These are phyloP conservation scores for Sinosuthora webbiana DNA, from an alignment of 2,113 vertebrate species.

Conservation along the genomic window DNA sequence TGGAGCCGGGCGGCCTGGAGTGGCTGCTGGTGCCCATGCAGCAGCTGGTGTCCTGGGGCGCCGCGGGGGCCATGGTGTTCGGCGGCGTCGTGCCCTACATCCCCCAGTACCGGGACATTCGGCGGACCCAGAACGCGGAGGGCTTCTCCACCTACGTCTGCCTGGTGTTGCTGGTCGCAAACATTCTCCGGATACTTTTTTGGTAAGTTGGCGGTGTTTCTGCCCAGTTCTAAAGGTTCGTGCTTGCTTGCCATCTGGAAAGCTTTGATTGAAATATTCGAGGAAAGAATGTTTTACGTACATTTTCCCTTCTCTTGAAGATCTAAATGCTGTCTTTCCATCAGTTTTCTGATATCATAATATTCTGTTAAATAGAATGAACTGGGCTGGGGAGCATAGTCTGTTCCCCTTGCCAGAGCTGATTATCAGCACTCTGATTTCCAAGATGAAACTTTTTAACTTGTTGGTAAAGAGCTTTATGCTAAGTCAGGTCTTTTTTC, in stretches of 20 bases:
- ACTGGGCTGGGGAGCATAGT: not conserved
- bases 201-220: conserved; percentile 74
- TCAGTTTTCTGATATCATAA: too few relatives aligned
- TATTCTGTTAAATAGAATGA: too few relatives aligned
- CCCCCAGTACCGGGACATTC: conserved; percentile 93
- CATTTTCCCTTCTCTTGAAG: rapidly evolving
- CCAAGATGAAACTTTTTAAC: not conserved
- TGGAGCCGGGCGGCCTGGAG: conserved; percentile 82
- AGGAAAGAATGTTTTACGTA: not conserved
- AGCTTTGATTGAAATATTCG: not conserved
- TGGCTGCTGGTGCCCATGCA: conserved; percentile 80
- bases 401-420: not conserved
- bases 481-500: not conserved
- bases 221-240: not conserved
- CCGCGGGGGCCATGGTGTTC: conserved; percentile 91
- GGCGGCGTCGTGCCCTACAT: conserved; percentile 94
- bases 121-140: conserved; percentile 88
- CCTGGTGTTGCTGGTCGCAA: conserved; percentile 90
- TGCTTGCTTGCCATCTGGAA: not conserved
- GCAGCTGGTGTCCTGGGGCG: conserved; percentile 83
- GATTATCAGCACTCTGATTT: not conserved
- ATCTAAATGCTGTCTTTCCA: too few relatives aligned
- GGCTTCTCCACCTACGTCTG: conserved; percentile 96
- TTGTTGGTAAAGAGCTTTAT: not conserved
- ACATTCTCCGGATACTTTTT: conserved; percentile 92